Evolutionary conservation across 2,888 invertebrate species (phyloP).

Genomic region (Drosophila cyrtoloma): DNA sequence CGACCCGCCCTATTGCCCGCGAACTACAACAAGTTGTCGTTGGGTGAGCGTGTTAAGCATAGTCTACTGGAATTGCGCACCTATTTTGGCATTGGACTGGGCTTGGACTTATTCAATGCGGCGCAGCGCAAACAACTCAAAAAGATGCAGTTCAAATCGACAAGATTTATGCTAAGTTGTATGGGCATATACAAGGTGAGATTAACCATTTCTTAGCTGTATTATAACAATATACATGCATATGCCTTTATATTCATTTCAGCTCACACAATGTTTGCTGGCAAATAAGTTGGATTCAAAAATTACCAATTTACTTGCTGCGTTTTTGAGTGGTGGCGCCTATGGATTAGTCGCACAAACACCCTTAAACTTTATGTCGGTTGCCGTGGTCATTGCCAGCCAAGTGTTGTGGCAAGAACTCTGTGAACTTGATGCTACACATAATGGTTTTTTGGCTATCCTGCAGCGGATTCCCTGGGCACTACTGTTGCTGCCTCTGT

Average conservation of each 20-base stretch:
- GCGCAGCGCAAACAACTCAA: conserved; percentile 2
- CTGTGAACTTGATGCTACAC: conserved; percentile 13
- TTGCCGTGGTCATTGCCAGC: conserved; percentile 51
- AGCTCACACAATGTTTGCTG: conserved; percentile 52
- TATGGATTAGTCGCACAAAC: conserved; percentile 35
- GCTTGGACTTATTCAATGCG: conserved; percentile 49
- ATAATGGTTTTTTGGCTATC: not conserved
- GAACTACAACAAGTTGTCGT: conserved; percentile 33
- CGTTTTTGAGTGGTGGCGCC: conserved; percentile 59
- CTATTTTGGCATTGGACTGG: conserved; percentile 59
- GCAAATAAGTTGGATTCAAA: conserved; percentile 9
- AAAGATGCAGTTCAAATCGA: conserved; percentile 43
- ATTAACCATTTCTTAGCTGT: not conserved
- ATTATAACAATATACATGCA: too few relatives aligned
- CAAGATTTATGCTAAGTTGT: conserved; percentile 54
- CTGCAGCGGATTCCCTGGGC: conserved; percentile 59
- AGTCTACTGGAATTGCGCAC: conserved; percentile 40
- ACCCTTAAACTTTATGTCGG: conserved; percentile 51
- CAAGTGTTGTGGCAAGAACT: conserved; percentile 62
- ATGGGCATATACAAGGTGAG: conserved; percentile 56
- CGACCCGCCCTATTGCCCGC: conserved; percentile 33
- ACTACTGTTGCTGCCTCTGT: conserved; percentile 52
- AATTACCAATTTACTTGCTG: conserved; percentile 39
- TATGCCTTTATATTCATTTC: not conserved
- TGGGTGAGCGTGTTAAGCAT: conserved; percentile 17